Conservation (phyloP, 2,888 invertebrate genomes). For the Papilio gigon region DNA sequence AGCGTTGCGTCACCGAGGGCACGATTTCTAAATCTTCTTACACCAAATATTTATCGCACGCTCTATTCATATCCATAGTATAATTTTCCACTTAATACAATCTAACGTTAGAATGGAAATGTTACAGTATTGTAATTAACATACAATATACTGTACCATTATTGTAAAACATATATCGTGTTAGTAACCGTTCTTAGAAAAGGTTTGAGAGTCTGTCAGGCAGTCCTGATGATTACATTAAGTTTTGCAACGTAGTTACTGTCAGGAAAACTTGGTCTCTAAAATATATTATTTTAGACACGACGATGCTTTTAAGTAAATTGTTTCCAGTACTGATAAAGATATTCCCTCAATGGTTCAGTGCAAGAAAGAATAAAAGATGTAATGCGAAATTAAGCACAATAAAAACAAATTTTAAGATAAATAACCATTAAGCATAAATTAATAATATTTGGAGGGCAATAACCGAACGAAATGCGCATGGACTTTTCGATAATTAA, state of each 20-base stretch:
- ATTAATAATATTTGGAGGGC: constrained; percentile 17
- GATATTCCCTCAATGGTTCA: background rate
- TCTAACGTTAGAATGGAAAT: constrained; percentile 8
- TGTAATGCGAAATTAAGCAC: constrained; percentile 2
- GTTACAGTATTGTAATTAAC: constrained; percentile 5
- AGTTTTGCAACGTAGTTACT: background rate
- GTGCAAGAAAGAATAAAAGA: background rate
- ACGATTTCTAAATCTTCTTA: constrained; percentile 16
- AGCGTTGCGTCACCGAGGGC: constrained; percentile 41
- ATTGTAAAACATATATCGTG: background rate
- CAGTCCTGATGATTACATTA: too few relatives aligned
- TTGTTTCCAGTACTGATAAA: constrained; percentile 10
- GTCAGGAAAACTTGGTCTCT: background rate
- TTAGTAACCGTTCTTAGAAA: background rate
- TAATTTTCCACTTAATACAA: constrained; percentile 17
- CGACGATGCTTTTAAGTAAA: background rate
- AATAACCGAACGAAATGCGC: constrained; percentile 16
- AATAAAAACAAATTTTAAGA: background rate
- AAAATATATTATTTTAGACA: too few relatives aligned
- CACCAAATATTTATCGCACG: constrained; percentile 7
- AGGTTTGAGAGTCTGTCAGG: background rate
- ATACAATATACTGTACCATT: background rate
- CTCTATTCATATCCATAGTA: constrained; percentile 4
- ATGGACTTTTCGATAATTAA: background rate
- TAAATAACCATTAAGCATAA: background rate